Evolutionary conservation across 2,797 vertebrate genomes (phyloP).

Genomic region (Triplophysa bombifrons): DNA sequence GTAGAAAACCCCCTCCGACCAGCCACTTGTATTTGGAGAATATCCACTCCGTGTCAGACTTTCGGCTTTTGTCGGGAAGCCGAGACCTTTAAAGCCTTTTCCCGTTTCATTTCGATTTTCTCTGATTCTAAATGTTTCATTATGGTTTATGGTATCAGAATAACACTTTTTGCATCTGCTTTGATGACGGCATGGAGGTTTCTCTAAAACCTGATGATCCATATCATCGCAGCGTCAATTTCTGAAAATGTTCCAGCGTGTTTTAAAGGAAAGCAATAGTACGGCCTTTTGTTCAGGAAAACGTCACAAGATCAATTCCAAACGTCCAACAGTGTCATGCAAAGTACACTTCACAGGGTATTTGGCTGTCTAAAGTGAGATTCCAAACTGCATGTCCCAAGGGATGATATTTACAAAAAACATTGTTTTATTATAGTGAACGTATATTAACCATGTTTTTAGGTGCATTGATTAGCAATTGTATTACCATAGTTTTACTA

Average conservation of each 20-base stretch:
- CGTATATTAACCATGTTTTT: too few relatives aligned
- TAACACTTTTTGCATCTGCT: background rate
- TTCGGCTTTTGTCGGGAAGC: constrained; percentile 47
- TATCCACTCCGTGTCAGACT: constrained; percentile 71
- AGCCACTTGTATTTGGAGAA: constrained; percentile 81
- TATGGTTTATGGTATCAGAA: background rate
- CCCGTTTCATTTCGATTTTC: background rate
- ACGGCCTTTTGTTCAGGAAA: background rate
- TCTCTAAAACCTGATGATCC: background rate
- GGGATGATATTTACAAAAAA: too few relatives aligned
- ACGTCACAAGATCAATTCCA: background rate
- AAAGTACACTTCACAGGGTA: background rate
- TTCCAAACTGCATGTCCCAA: background rate
- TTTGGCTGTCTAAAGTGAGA: background rate
- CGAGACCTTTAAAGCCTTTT: constrained; percentile 30
- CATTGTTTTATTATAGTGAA: too few relatives aligned
- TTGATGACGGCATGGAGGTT: background rate
- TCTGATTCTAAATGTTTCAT: background rate
- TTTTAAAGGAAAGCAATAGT: background rate
- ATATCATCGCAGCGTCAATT: background rate
- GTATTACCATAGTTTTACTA: too few relatives aligned
- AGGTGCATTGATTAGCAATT: too few relatives aligned
- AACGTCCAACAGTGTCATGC: background rate
- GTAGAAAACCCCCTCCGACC: constrained; percentile 79
- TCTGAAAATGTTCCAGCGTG: background rate